Conservation (phyloP, 2,797 vertebrate genomes). For the Bufotes viridis region DNA sequence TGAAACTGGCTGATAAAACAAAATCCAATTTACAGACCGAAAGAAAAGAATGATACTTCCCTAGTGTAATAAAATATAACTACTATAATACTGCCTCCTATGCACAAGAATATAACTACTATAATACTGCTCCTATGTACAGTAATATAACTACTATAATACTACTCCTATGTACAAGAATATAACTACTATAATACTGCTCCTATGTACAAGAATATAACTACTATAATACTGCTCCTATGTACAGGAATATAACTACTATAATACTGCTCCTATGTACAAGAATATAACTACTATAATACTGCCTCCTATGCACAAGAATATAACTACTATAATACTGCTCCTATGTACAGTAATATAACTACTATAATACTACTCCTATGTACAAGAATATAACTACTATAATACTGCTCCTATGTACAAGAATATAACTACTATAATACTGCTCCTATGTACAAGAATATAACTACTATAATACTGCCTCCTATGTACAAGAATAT, state of each 20-base stretch:
- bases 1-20: too few relatives aligned
- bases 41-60: too few relatives aligned
- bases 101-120: too few relatives aligned
- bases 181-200: constrained; percentile 4
- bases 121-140: neutral
- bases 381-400: neutral
- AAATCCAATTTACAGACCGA: too few relatives aligned
- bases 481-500: neutral
- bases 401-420: neutral
- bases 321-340: constrained; percentile 15
- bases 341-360: constrained; percentile 2
- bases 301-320: neutral
- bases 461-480: constrained; percentile 3
- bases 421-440: constrained; percentile 4
- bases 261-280: constrained; percentile 8
- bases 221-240: constrained; percentile 8
- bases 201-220: constrained; percentile 6
- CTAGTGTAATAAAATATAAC: too few relatives aligned
- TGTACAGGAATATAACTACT: constrained; percentile 4
- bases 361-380: constrained; percentile 3
- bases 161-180: neutral
- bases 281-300: constrained; percentile 15
- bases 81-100: neutral
- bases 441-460: constrained; percentile 3
- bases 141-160: constrained; percentile 1